Conservation (phyloP, 2,888 invertebrate genomes). For the Lordiphosa andalusiaca region DNA sequence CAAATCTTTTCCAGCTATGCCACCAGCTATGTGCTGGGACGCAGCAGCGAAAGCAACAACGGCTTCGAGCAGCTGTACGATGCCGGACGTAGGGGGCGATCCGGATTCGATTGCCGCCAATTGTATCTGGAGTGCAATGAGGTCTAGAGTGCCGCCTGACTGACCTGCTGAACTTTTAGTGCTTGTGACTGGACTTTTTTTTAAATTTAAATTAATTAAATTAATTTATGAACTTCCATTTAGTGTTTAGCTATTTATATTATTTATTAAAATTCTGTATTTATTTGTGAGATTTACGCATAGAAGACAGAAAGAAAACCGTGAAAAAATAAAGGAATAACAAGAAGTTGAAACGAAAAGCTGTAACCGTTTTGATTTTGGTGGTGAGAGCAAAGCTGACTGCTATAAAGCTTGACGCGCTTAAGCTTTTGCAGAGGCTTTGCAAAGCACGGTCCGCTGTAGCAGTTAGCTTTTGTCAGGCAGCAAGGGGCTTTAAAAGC, state of each 20-base stretch:
- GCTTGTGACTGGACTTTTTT: conserved; percentile 56
- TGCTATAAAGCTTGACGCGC: not conserved
- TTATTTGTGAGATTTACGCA: conserved; percentile 39
- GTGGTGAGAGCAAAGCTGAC: not conserved
- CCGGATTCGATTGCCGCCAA: conserved; percentile 91
- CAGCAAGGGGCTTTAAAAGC: not conserved
- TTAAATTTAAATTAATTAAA: conserved; percentile 63
- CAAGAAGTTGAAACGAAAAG: not conserved
- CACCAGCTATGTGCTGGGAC: conserved; percentile 91
- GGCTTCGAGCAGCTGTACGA: conserved; percentile 90
- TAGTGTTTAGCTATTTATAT: conserved; percentile 68
- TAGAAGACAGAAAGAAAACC: not conserved
- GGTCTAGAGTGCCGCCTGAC: conserved; percentile 83
- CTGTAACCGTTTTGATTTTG: not conserved
- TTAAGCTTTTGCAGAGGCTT: not conserved
- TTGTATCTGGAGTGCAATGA: conserved; percentile 94
- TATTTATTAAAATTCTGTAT: conserved; percentile 68
- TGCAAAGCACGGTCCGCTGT: not conserved
- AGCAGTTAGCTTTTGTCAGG: not conserved
- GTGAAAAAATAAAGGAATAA: conserved; percentile 2
- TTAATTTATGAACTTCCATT: conserved; percentile 69
- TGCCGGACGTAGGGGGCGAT: conserved; percentile 91
- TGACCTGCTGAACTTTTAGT: conserved; percentile 23
- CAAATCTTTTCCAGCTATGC: conserved; percentile 85
- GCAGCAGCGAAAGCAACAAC: conserved; percentile 84